Conservation (phyloP, 2,113 vertebrate species). For the Aphelocoma coerulescens region DNA sequence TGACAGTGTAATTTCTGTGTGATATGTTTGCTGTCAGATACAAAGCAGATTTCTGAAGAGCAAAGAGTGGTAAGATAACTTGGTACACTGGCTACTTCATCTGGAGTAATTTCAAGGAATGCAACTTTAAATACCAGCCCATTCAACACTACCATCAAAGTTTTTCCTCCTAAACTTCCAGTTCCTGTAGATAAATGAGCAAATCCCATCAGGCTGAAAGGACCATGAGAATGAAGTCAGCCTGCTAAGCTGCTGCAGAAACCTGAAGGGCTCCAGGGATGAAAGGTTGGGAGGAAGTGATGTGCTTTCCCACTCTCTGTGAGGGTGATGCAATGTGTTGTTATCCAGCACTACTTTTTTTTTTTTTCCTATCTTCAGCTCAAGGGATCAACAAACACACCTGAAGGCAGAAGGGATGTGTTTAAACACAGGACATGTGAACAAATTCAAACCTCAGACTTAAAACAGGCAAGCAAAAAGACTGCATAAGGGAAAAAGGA, state of each 20-base stretch:
- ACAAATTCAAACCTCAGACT: neutral
- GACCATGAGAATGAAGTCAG: neutral
- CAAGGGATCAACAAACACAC: slow-evolving; percentile 27
- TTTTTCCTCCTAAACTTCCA: neutral
- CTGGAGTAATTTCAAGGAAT: neutral
- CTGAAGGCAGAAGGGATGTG: slow-evolving; percentile 19
- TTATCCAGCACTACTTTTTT: neutral
- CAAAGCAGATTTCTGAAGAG: neutral
- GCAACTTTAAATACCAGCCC: neutral
- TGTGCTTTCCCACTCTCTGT: neutral
- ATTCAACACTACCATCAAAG: neutral
- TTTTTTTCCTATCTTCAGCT: neutral
- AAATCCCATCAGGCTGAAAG: neutral
- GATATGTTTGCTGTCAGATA: neutral
- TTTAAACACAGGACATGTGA: slow-evolving; percentile 26
- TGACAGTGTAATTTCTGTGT: neutral
- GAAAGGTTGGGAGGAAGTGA: neutral
- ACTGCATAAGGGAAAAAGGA: neutral
- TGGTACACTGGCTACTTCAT: neutral
- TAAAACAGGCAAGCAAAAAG: neutral
- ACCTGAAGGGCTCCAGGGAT: neutral
- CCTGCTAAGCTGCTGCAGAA: neutral
- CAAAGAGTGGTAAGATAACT: neutral
- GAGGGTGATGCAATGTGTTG: neutral
- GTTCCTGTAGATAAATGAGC: neutral